Evolutionary conservation across 2,113 vertebrate genomes (phyloP), one percentile per base, ranked within the genome.

Genomic region (Zeus faber): DNA sequence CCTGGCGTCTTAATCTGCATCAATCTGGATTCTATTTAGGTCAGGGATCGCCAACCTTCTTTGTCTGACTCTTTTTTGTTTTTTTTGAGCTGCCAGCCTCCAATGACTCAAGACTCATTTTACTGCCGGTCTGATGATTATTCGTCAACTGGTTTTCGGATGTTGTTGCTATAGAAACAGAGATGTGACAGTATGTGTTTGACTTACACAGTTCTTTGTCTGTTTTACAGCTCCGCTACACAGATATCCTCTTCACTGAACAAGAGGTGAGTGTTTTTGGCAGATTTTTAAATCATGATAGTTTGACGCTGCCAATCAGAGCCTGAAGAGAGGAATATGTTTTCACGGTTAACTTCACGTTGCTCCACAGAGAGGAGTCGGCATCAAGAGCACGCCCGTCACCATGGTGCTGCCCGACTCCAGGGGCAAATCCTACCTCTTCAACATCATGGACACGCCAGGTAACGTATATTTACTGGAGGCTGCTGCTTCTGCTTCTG

Each of bases 381-480:
- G 97, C 54, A 99, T 99, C 84, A 99, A 99, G 84, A 99, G 97
- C 73, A 95, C 95, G 0, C 97, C 97, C 0, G 95, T 99, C 76
- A 99, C 97, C 0, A 91, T 99, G 85, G 97, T 99, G 18, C 87
- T 99, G 56, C 97, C 97, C 0, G 97, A 99, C 76, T 99, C 97
- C 55, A 94, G 96, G 63, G 97, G 92, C 2, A 99, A 99, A 69
- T 99, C 97, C 10, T 99, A 97, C 74, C 94, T 99, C 24, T 98
- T 99, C 84, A 99, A 99, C 81, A 91, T 99, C 80, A 99, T 99
- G 80, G 97, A 99, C 76, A 99, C 96, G 1, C 97, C 97, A 91
- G 97, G 97, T 99, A 81, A 11, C 39, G 4, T 29, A 29, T 5
- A 29, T 9, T 5, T 9, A 29, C n/a, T n/a, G n/a, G n/a, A n/a